These are phyloP conservation scores for Olivierus martensii DNA, from an alignment of 1,140 invertebrate genomes.

Conservation along the genomic window DNA sequence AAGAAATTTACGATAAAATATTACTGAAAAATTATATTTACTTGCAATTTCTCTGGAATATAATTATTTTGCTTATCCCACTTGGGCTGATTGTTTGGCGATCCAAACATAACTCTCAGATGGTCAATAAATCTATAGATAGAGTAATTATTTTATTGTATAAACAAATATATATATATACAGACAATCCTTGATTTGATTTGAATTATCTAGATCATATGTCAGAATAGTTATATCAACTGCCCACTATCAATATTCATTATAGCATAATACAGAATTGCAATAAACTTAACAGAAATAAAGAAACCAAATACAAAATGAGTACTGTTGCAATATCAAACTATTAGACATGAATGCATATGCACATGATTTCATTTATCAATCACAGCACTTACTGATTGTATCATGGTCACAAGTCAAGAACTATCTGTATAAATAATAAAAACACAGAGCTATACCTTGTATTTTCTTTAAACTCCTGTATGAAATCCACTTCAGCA, in stretches of 20 bases:
- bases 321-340: too few relatives aligned
- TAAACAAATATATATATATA: slow-evolving; percentile 30
- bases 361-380: too few relatives aligned
- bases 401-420: neutral
- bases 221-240: too few relatives aligned
- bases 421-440: too few relatives aligned
- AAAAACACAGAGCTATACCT: slow-evolving; percentile 37
- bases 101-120: slow-evolving; percentile 51
- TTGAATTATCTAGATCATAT: too few relatives aligned
- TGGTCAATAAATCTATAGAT: slow-evolving; percentile 51
- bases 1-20: neutral
- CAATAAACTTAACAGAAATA: too few relatives aligned
- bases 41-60: slow-evolving; percentile 41
- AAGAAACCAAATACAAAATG: slow-evolving; percentile 18
- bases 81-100: slow-evolving; percentile 34
- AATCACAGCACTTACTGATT: too few relatives aligned
- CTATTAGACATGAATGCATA: too few relatives aligned
- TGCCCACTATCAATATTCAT: too few relatives aligned
- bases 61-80: slow-evolving; percentile 66
- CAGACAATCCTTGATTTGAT: too few relatives aligned
- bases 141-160: slow-evolving; percentile 26
- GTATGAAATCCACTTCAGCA: slow-evolving; percentile 51
- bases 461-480: slow-evolving; percentile 54
- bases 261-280: too few relatives aligned
- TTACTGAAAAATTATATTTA: slow-evolving; percentile 10